phyloP scores from a whole-genome alignment of 2,888 invertebrate species.

The Apotomis betuletana region DNA sequence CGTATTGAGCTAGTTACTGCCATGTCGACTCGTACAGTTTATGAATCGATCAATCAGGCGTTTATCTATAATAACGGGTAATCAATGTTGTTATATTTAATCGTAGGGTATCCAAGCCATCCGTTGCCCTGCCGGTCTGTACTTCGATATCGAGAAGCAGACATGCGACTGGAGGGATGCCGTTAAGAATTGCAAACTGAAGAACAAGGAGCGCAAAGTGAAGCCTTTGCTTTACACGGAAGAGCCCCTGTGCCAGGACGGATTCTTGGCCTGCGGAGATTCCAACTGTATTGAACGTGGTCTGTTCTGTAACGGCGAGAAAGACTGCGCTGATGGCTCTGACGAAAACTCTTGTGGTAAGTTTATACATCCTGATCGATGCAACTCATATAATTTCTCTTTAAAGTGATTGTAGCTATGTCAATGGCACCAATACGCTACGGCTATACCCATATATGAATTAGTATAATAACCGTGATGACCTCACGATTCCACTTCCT shows the following conservation, averaged over 20 bases:
- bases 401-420: neutral
- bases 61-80: constrained; percentile 10
- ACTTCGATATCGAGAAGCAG: constrained; percentile 97
- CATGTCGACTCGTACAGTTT: neutral
- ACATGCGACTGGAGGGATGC: constrained; percentile 97
- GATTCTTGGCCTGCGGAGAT: constrained; percentile 94
- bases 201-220: constrained; percentile 94
- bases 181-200: constrained; percentile 95
- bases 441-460: constrained; percentile 26
- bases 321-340: constrained; percentile 93
- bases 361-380: constrained; percentile 52
- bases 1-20: constrained; percentile 11
- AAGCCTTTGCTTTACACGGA: constrained; percentile 94
- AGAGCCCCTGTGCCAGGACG: constrained; percentile 94
- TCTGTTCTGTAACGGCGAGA: constrained; percentile 96
- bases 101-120: constrained; percentile 94
- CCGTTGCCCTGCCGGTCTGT: constrained; percentile 95
- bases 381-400: neutral
- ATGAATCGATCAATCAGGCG: constrained; percentile 6
- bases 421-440: neutral
- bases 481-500: constrained; percentile 34
- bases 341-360: constrained; percentile 96
- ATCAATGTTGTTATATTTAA: constrained; percentile 42
- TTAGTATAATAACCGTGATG: constrained; percentile 31
- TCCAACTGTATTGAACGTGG: constrained; percentile 93